phyloP scores from a whole-genome alignment of 2,797 vertebrate genomes.

The Myiotriccus ornatus region DNA sequence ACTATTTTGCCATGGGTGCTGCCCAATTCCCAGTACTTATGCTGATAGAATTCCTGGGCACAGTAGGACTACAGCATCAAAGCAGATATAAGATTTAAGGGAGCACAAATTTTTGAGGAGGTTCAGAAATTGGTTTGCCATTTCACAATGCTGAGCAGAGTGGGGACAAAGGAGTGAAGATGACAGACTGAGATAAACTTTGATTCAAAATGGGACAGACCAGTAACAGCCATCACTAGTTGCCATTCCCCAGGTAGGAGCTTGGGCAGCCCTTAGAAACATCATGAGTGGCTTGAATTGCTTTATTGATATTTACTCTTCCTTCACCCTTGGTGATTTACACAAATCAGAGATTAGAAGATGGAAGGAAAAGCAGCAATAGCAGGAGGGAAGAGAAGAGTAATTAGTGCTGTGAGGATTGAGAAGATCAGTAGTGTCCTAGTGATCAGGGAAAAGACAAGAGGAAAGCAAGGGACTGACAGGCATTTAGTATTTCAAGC shows the following conservation, averaged over 20 bases:
- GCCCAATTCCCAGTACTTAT: background rate
- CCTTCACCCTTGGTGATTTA: constrained; percentile 15
- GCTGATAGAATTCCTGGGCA: background rate
- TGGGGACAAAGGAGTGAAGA: background rate
- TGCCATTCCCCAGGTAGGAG: background rate
- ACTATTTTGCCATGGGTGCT: background rate
- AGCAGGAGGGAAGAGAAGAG: background rate
- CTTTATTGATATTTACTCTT: constrained; percentile 37
- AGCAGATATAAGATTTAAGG: background rate
- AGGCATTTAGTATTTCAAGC: constrained; percentile 62
- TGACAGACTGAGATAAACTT: background rate
- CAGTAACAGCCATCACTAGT: background rate
- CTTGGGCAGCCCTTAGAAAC: background rate
- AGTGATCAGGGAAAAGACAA: background rate
- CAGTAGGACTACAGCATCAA: background rate
- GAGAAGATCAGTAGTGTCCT: constrained; percentile 16
- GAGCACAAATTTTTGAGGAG: background rate
- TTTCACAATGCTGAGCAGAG: background rate
- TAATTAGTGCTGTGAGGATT: constrained; percentile 22
- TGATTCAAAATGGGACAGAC: background rate
- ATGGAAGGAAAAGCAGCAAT: background rate
- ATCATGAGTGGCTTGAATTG: background rate
- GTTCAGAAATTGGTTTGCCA: background rate
- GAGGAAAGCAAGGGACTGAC: background rate
- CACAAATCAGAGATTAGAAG: constrained; percentile 50